phyloP scores from a whole-genome alignment of 35 echinoderm and acorn worm genomes.

The Lytechinus pictus region DNA sequence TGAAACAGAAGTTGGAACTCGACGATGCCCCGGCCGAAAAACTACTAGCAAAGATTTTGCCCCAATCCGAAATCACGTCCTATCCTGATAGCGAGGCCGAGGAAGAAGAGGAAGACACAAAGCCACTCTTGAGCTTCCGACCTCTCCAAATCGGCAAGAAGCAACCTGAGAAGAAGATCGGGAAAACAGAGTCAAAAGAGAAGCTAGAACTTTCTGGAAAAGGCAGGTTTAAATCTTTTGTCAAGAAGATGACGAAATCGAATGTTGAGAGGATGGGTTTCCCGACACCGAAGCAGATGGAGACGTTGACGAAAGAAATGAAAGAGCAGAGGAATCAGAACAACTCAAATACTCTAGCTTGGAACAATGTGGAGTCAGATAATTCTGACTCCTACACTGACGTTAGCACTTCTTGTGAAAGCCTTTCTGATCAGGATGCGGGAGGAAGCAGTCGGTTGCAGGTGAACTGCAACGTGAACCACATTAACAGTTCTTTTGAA shows the following conservation, averaged over 20 bases:
- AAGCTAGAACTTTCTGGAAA: background rate
- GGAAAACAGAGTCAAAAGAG: background rate
- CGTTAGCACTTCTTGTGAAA: background rate
- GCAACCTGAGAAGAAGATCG: background rate
- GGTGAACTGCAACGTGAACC: background rate
- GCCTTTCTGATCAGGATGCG: background rate
- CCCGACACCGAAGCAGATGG: background rate
- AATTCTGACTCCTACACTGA: background rate
- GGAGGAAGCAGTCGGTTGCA: background rate
- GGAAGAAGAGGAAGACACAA: background rate
- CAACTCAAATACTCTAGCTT: background rate
- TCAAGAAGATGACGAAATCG: background rate
- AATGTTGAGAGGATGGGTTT: background rate
- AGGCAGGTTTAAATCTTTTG: background rate
- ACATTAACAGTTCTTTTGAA: background rate
- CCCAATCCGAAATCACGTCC: background rate
- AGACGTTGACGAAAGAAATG: background rate
- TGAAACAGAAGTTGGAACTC: conserved; percentile 1
- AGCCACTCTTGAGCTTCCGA: background rate
- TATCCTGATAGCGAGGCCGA: background rate
- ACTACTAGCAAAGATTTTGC: background rate
- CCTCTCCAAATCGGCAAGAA: background rate
- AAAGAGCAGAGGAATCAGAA: background rate
- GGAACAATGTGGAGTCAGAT: background rate
- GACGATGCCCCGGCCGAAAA: conserved; percentile 10